Conservation (phyloP, 2,888 invertebrate genomes). For the Parnassius mnemosyne region DNA sequence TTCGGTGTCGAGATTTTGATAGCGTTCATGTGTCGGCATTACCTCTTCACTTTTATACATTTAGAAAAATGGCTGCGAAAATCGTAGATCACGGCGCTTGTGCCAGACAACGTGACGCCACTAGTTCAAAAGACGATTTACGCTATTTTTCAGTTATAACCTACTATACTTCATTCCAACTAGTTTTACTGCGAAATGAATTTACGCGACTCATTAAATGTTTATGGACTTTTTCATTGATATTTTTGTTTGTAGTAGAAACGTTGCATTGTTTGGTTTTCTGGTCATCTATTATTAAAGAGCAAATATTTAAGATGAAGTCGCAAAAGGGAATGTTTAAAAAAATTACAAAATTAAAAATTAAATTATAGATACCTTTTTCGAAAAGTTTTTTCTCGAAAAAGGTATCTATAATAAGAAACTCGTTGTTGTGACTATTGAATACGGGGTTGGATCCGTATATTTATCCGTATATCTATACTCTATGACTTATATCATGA, state of each 20-base stretch:
- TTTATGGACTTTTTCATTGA: conserved; percentile 15
- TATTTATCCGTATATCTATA: no score
- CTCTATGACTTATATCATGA: no score
- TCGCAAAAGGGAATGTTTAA: not conserved
- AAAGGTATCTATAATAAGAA: no score
- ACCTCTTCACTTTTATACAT: conserved; percentile 10
- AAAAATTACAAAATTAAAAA: no score
- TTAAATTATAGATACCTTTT: no score
- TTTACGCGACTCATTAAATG: conserved; percentile 32
- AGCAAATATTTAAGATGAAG: not conserved
- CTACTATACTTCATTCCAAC: conserved; percentile 37
- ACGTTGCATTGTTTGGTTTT: conserved; percentile 3
- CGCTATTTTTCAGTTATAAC: conserved; percentile 33
- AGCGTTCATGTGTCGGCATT: conserved; percentile 13
- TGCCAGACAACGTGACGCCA: conserved; percentile 61
- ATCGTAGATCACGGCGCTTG: conserved; percentile 34
- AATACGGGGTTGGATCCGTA: no score
- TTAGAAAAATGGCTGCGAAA: conserved; percentile 23
- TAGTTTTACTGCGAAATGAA: conserved; percentile 32
- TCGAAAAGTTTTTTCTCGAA: no score
- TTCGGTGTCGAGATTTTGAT: conserved; percentile 20
- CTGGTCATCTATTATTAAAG: not conserved
- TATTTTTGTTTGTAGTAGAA: conserved; percentile 1
- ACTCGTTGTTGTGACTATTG: no score
- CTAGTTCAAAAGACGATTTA: conserved; percentile 30